Evolutionary conservation across 2,888 invertebrate species (phyloP), one percentile per base, ranked within the genome.

Genomic region (Mystacides longicornis): DNA sequence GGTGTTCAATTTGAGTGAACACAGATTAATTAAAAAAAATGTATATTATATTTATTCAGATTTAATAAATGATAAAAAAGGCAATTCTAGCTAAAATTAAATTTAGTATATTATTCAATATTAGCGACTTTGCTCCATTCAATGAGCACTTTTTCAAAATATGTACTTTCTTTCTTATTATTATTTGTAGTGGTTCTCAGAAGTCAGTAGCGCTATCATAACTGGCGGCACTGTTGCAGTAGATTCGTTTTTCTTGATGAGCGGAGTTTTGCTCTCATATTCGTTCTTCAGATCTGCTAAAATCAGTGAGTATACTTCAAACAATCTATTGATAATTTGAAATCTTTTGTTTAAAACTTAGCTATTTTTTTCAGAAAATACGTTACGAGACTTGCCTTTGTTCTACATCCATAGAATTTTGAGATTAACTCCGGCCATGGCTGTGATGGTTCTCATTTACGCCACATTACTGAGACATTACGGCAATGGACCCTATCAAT

Each of bases 221-320:
- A 9, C 56, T 2, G 42, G 47, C 18, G 53, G 53, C 21, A 23
- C 78, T 0, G 69, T 81, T 4, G 77, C 81, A 1, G 83, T 84
- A 1, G 85, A 85, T 57, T 81, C 83, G 0, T 85, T 85, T 66
- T 82, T 85, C 64, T 67, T 80, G 19, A 66, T 84, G 62, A 81
- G 82, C 62, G 84, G 84, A 3, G 66, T 84, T 43, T 67, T 85
- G 1, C 74, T 77, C 55, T 72, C 79, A 1, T 78, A 75, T 54
- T 65, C 48, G 14, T 56, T 54, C 48, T 60, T 60, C 47, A 42
- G 37, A 23, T 33, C 20, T 20, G 45, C 47, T 18, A 33, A 49
- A 11, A 23, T 53, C 2, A 51, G 51, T 55, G 67, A 57, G 72
- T 71, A 57, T n/a, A n/a, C n/a, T n/a, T n/a, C n/a, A n/a, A n/a